Percentiles rank a stretch among this genome's conserved stretches.
Conservation (phyloP, 2,888 invertebrate species). For the Epinotia ramella region DNA sequence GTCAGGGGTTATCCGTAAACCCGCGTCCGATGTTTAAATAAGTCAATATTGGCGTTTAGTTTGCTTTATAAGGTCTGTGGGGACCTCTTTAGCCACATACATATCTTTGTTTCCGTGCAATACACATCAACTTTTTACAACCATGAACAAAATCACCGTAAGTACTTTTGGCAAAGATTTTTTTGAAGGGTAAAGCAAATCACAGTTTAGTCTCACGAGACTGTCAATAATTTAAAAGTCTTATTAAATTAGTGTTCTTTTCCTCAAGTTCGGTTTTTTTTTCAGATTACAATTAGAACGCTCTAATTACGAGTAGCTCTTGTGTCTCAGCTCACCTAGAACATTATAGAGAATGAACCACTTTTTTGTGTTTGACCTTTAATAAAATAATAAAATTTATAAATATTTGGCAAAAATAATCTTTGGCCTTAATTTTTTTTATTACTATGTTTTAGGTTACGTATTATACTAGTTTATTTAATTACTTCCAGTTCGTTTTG, state of each 20-base stretch:
- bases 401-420: background rate
- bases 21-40: constrained; percentile 40
- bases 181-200: background rate
- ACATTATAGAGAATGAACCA: too few relatives aligned
- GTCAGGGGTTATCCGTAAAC: constrained; percentile 55
- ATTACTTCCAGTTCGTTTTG: constrained; percentile 62
- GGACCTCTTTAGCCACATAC: constrained; percentile 46
- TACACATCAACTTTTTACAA: constrained; percentile 16
- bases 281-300: background rate
- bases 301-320: too few relatives aligned
- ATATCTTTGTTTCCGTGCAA: constrained; percentile 33
- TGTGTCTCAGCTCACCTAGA: too few relatives aligned
- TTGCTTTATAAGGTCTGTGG: constrained; percentile 59
- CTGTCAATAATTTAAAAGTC: background rate
- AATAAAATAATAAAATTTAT: too few relatives aligned
- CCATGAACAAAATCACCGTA: constrained; percentile 50
- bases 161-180: constrained; percentile 13
- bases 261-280: too few relatives aligned
- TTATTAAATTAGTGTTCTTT: background rate
- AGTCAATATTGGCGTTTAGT: constrained; percentile 58
- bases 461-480: constrained; percentile 9
- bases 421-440: background rate
- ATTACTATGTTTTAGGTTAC: background rate
- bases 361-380: too few relatives aligned
- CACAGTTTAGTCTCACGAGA: too few relatives aligned